Conservation (phyloP, 2,113 vertebrate genomes). For the Apteryx owenii region DNA sequence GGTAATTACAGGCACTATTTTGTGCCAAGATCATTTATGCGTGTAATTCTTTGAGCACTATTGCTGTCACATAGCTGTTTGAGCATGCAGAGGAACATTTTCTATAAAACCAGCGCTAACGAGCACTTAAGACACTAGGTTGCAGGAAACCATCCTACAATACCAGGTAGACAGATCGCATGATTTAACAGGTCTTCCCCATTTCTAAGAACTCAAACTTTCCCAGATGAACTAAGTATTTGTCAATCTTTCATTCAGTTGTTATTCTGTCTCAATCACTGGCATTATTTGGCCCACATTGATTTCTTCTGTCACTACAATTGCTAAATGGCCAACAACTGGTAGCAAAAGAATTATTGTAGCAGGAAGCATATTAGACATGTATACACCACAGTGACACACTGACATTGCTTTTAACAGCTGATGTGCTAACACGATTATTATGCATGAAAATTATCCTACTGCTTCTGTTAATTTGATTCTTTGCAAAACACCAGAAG, state of each 20-base stretch:
- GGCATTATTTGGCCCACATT: neutral
- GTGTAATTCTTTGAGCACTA: neutral
- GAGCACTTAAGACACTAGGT: neutral
- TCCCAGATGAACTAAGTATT: neutral
- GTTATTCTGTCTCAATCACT: neutral
- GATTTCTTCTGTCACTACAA: neutral
- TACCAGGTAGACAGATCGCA: neutral
- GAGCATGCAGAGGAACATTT: neutral
- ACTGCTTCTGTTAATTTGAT: neutral
- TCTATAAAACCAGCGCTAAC: neutral
- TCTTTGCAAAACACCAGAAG: neutral
- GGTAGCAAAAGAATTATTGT: neutral
- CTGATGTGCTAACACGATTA: neutral
- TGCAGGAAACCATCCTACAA: neutral
- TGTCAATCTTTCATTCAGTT: neutral
- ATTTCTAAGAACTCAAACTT: neutral
- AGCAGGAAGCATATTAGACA: neutral
- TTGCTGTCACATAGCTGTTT: neutral
- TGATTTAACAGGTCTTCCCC: neutral
- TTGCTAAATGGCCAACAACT: neutral
- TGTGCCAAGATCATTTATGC: neutral
- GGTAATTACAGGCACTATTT: neutral
- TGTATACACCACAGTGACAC: neutral
- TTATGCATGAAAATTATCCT: neutral
- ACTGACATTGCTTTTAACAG: neutral